Evolutionary conservation across 1,140 invertebrate species (phyloP).

Genomic region (Ruditapes philippinarum): DNA sequence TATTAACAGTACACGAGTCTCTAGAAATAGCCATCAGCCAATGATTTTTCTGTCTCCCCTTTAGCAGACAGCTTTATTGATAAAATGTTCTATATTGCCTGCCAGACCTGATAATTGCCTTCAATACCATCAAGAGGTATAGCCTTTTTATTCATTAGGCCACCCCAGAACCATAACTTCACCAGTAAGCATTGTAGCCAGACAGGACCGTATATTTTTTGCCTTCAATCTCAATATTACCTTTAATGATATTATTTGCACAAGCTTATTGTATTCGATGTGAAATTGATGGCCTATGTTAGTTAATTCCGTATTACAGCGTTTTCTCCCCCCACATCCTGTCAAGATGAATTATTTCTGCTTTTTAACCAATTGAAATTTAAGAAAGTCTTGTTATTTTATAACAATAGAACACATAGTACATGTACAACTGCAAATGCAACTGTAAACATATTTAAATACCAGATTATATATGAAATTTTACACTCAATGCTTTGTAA

Average conservation of each 20-base stretch:
- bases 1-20: too few species aligned
- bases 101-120: slow-evolving; percentile 16
- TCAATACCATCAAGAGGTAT: slow-evolving; percentile 11
- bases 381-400: too few species aligned
- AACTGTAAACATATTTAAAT: too few species aligned
- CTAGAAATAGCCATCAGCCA: not conserved
- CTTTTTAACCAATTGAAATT: not conserved
- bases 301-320: not conserved
- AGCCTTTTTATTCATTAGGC: not conserved
- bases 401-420: too few species aligned
- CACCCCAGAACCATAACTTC: not conserved
- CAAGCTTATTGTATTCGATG: slow-evolving; percentile 3
- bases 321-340: too few species aligned
- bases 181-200: not conserved
- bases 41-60: not conserved
- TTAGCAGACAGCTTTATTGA: slow-evolving; percentile 29
- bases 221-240: not conserved
- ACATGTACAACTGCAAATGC: too few species aligned
- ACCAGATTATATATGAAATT: too few species aligned
- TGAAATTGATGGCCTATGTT: not conserved
- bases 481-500: too few species aligned
- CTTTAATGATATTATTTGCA: slow-evolving; percentile 12
- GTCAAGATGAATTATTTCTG: slow-evolving; percentile 34
- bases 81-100: not conserved
- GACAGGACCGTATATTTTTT: not conserved